Evolutionary conservation across 2,113 vertebrate species (phyloP), one percentile per base, ranked within the genome.

Genomic region (Copsychus sechellarum): DNA sequence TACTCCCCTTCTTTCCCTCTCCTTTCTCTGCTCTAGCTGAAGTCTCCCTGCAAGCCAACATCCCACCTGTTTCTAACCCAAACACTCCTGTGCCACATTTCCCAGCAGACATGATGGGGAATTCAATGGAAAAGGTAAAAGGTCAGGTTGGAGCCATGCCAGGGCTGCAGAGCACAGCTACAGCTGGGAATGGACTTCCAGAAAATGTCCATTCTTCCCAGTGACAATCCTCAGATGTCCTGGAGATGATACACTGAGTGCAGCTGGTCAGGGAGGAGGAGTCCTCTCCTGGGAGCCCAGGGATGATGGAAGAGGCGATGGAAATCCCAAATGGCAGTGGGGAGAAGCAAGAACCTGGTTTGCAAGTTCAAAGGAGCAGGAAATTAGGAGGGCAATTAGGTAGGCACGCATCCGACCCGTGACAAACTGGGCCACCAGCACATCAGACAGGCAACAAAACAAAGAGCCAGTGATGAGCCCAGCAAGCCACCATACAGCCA

Each of bases 391-490:
- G 88, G 60, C 69, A 77, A 66, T 91, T 56, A 90, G 72, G 72
- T 28, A 57, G 84, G 56, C 65, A 77, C 31, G 16, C 56, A 67
- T 80, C 53, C 0, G 3, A 53, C n/a, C 40, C 6, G 33, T 65
- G 80, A 79, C 94, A 79, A 90, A 84, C 34, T 12, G 79, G 88
- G 83, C 85, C 91, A 95, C 88, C 3, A 23, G 21, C 58, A 42
- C 65, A 34, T 82, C 71, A 77, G 67, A 40, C 65, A 77, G 82
- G 90, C 94, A 86, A 90, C 5, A 40, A 90, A 95, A 93, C 92
- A 97, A 96, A 96, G 94, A 81, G 85, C 64, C 92, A 96, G 84
- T 93, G 94, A 95, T 86, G 82, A 91, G 26, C 93, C 94, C 69
- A 1, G 88, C 93, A 85, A 96, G 81, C 89, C 91, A 93, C 73